Conservation (phyloP, 2,113 vertebrate species). For the Bungarus multicinctus region DNA sequence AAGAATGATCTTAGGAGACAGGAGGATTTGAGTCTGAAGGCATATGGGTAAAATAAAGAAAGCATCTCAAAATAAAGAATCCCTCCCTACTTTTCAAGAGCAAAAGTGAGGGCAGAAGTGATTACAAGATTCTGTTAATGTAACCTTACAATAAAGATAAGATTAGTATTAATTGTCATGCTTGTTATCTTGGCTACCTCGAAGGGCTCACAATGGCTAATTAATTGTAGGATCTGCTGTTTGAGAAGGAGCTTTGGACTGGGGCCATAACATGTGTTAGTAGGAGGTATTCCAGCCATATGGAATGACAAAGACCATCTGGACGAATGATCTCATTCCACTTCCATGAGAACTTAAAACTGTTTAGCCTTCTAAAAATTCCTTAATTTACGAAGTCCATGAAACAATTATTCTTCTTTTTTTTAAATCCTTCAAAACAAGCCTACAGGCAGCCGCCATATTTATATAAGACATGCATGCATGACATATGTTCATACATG, state of each 20-base stretch:
- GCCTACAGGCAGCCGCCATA: not conserved
- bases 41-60: not conserved
- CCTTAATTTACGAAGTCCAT: conserved; percentile 15
- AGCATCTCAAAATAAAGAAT: not conserved
- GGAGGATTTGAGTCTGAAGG: not conserved
- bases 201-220: not conserved
- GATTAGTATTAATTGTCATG: not conserved
- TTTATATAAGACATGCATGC: not conserved
- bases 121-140: not conserved
- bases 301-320: not conserved
- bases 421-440: not conserved
- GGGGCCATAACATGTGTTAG: not conserved
- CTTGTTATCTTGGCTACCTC: not conserved
- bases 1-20: not conserved
- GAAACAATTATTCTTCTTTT: conserved; percentile 14
- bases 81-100: not conserved
- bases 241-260: not conserved
- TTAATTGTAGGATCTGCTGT: not conserved
- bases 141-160: not conserved
- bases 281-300: not conserved
- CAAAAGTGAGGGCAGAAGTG: not conserved
- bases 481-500: not conserved
- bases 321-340: not conserved
- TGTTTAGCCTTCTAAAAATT: conserved; percentile 40
- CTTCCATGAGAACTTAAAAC: conserved; percentile 25